A percentile compares a stretch with the other conserved stretches of the same genome.
Evolutionary conservation across 1,140 invertebrate genomes (phyloP).

Genomic region (Phocides pigmalion): DNA sequence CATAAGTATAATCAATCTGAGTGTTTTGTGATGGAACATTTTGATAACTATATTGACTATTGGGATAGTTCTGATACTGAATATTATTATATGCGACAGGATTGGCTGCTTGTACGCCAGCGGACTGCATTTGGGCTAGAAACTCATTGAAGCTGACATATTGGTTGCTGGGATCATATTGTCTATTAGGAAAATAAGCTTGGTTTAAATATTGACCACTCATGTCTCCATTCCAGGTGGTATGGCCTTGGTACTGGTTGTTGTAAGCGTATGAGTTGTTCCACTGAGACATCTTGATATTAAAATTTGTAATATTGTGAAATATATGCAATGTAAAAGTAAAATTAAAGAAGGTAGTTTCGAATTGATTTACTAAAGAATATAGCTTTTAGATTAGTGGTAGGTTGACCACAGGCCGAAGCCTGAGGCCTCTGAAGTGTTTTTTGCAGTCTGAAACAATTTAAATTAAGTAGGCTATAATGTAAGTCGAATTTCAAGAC

Average conservation of each 20-base stretch:
- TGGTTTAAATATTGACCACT: conserved; percentile 66
- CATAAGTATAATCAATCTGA: conserved; percentile 57
- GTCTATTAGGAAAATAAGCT: conserved; percentile 62
- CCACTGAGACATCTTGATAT: conserved; percentile 70
- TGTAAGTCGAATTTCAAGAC: conserved; percentile 44
- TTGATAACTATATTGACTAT: conserved; percentile 63
- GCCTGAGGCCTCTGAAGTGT: conserved; percentile 58
- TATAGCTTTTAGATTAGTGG: conserved; percentile 32
- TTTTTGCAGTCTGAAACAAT: conserved; percentile 56
- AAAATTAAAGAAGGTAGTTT: conserved; percentile 28
- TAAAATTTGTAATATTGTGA: conserved; percentile 56
- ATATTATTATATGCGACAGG: conserved; percentile 54
- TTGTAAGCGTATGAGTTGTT: conserved; percentile 71
- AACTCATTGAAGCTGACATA: conserved; percentile 79
- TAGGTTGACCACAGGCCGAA: conserved; percentile 64
- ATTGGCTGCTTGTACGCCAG: conserved; percentile 45
- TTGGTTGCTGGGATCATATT: conserved; percentile 59
- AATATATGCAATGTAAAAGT: conserved; percentile 43
- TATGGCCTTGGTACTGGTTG: conserved; percentile 63
- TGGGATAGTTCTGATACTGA: conserved; percentile 62
- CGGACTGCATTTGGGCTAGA: conserved; percentile 69
- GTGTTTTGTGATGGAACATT: conserved; percentile 60
- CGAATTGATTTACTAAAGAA: conserved; percentile 26
- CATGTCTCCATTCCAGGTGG: conserved; percentile 63
- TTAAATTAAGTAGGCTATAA: conserved; percentile 42